Conservation (phyloP, 2,797 vertebrate species). For the Anabacerthia variegaticeps region DNA sequence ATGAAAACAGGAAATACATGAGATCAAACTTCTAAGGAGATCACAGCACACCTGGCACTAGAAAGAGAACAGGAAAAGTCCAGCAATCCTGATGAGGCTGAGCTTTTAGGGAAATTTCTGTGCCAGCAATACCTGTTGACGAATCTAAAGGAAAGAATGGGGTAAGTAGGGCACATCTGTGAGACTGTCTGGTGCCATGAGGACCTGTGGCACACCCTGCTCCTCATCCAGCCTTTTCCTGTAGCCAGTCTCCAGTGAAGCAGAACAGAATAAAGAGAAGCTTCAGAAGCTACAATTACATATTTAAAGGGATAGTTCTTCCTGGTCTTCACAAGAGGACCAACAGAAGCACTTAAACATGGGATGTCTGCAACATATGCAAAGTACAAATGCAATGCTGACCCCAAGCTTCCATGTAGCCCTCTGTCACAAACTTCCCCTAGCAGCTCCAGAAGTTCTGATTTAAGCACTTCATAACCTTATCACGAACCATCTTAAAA, state of each 20-base stretch:
- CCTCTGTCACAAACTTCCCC: neutral
- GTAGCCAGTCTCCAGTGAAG: neutral
- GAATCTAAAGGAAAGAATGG: neutral
- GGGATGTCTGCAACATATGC: accelerated
- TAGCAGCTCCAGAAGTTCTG: neutral
- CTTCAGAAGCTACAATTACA: neutral
- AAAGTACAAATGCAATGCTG: neutral
- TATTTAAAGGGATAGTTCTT: neutral
- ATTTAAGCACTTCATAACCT: neutral
- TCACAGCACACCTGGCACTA: neutral
- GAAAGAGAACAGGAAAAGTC: neutral
- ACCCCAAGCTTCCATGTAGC: neutral
- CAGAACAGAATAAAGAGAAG: neutral
- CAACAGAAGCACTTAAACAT: neutral
- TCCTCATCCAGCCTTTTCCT: neutral
- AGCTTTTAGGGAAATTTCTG: accelerated
- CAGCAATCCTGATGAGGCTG: accelerated
- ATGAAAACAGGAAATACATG: neutral
- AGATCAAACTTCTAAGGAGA: neutral
- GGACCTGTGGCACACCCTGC: neutral
- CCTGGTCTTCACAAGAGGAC: neutral
- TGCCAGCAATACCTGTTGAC: neutral
- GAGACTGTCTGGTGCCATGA: neutral
- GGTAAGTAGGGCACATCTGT: neutral
- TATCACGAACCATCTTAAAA: slow-evolving; percentile 35